Conservation (phyloP, 1,140 invertebrate genomes). For the Thaumatotibia leucotreta region DNA sequence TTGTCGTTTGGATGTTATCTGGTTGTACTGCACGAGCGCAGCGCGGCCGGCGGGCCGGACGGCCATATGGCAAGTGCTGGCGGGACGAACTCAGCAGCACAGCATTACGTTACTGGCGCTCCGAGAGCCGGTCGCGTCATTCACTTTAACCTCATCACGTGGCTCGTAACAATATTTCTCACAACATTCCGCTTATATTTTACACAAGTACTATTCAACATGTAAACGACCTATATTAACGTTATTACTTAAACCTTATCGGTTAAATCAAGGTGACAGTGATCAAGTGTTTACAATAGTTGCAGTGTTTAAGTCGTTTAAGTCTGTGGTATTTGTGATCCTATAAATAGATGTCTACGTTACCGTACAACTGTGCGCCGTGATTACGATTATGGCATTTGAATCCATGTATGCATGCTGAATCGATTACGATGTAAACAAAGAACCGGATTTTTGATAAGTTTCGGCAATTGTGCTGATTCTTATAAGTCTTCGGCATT, state of each 20-base stretch:
- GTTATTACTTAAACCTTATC: background rate
- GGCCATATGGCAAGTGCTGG: background rate
- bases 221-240: background rate
- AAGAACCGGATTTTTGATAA: background rate
- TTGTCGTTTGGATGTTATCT: conserved; percentile 10
- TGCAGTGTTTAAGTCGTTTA: background rate
- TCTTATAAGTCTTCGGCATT: background rate
- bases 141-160: background rate
- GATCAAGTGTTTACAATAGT: conserved; percentile 42
- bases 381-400: background rate
- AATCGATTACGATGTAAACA: conserved; percentile 10
- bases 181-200: background rate
- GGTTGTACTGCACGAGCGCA: background rate
- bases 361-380: background rate
- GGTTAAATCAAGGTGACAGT: background rate
- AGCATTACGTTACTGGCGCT: background rate
- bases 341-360: background rate
- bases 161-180: background rate
- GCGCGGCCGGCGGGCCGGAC: background rate
- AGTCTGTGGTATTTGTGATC: conserved; percentile 27
- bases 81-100: background rate
- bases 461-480: background rate
- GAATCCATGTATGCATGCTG: background rate
- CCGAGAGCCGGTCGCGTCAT: conserved; percentile 8
- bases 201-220: background rate